Conservation (phyloP, 2,797 vertebrate genomes). For the Spea hammondii region DNA sequence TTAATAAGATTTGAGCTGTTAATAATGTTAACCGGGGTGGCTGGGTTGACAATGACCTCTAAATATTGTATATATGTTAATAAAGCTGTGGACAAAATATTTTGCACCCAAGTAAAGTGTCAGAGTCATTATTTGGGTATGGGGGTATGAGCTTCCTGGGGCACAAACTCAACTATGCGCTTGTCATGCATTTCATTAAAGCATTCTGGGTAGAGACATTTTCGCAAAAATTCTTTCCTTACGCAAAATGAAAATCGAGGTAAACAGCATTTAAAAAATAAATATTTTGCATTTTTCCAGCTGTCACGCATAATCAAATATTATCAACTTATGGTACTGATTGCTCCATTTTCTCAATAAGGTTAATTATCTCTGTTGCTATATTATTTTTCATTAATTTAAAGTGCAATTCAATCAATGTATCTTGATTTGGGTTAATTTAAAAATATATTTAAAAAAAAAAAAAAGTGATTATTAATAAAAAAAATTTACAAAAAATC, state of each 20-base stretch:
- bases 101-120: too few relatives aligned
- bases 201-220: conserved; percentile 58
- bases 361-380: conserved; percentile 66
- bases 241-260: conserved; percentile 29
- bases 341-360: conserved; percentile 61
- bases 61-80: too few relatives aligned
- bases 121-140: too few relatives aligned
- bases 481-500: too few relatives aligned
- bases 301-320: conserved; percentile 66
- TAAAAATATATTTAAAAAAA: too few relatives aligned
- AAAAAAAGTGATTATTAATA: neutral
- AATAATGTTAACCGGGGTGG: too few relatives aligned
- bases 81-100: too few relatives aligned
- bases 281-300: conserved; percentile 44
- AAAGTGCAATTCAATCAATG: neutral
- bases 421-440: neutral
- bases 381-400: conserved; percentile 30
- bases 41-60: too few relatives aligned
- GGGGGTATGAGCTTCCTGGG: too few relatives aligned
- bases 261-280: conserved; percentile 8
- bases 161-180: too few relatives aligned
- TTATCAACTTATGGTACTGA: conserved; percentile 68
- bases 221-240: conserved; percentile 59
- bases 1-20: too few relatives aligned
- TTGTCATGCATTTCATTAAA: conserved; percentile 43